A percentile compares a stretch with the other conserved stretches of the same genome.
Evolutionary conservation across 2,113 vertebrate species (phyloP).

Genomic region (Petroica traversi): DNA sequence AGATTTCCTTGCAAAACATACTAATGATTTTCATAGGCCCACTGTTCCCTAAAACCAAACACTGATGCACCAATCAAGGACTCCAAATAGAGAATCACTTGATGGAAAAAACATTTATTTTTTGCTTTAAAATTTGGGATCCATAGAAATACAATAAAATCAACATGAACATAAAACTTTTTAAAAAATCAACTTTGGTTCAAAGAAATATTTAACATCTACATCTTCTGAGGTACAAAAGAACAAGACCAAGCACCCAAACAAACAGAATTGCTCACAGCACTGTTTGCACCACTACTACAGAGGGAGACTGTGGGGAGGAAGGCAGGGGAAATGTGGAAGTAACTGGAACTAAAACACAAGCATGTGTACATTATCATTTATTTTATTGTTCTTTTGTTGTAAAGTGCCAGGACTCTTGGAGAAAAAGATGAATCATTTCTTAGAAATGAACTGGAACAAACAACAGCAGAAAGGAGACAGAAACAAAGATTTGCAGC

Average conservation of each 20-base stretch:
- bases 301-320: neutral
- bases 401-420: conserved; percentile 51
- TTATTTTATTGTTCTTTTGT: neutral
- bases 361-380: neutral
- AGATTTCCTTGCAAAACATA: neutral
- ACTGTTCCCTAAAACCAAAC: neutral
- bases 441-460: conserved; percentile 70
- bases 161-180: conserved; percentile 64
- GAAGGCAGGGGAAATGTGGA: neutral
- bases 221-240: conserved; percentile 64
- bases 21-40: neutral
- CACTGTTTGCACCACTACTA: neutral
- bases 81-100: neutral
- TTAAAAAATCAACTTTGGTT: conserved; percentile 58
- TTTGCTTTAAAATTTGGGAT: conserved; percentile 56
- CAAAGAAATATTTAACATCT: conserved; percentile 66
- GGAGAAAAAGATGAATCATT: conserved; percentile 47
- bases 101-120: conserved; percentile 72
- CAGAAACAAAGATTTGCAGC: neutral
- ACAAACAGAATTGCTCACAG: neutral
- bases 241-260: conserved; percentile 41
- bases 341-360: neutral
- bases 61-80: neutral
- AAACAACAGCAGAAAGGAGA: neutral
- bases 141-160: conserved; percentile 72